These are phyloP conservation scores for Matsumyia berberina DNA, from an alignment of 2,888 invertebrate species.

Conservation along the genomic window DNA sequence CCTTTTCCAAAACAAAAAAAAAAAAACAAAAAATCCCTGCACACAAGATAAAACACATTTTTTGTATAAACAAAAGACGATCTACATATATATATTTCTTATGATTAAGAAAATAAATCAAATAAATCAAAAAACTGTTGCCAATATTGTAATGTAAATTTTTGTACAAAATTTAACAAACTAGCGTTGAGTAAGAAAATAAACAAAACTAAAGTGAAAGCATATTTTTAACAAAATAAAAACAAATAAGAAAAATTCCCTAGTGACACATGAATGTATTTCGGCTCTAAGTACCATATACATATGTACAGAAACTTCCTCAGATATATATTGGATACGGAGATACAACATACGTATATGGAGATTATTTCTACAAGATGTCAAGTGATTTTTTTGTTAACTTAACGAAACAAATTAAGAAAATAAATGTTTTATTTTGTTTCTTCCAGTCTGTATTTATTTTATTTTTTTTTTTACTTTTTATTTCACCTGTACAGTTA, in stretches of 20 bases:
- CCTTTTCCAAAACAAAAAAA: constrained; percentile 7
- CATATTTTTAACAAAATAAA: constrained; percentile 67
- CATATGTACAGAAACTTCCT: constrained; percentile 41
- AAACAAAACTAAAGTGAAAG: constrained; percentile 24
- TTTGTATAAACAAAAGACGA: constrained; percentile 38
- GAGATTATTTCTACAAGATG: constrained; percentile 59
- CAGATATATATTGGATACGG: constrained; percentile 32
- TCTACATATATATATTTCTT: constrained; percentile 44
- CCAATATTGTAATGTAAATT: constrained; percentile 75
- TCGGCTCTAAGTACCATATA: constrained; percentile 56
- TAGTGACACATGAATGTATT: constrained; percentile 48
- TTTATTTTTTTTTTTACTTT: constrained; percentile 21
- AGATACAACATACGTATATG: constrained; percentile 27
- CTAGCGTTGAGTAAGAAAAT: constrained; percentile 61
- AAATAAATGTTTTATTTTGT: constrained; percentile 25
- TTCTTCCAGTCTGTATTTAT: constrained; percentile 58
- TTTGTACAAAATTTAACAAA: constrained; percentile 75
- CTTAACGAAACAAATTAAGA: constrained; percentile 13
- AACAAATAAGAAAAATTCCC: too few species aligned
- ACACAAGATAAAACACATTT: constrained; percentile 48
- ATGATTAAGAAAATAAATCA: constrained; percentile 44
- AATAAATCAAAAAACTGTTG: constrained; percentile 62
- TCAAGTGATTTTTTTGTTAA: constrained; percentile 64
- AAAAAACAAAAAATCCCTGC: constrained; percentile 47
- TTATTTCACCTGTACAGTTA: constrained; percentile 62